Base-by-base conservation (phyloP, 2,888 invertebrate species). In the Hoplodrina blanda region DNA sequence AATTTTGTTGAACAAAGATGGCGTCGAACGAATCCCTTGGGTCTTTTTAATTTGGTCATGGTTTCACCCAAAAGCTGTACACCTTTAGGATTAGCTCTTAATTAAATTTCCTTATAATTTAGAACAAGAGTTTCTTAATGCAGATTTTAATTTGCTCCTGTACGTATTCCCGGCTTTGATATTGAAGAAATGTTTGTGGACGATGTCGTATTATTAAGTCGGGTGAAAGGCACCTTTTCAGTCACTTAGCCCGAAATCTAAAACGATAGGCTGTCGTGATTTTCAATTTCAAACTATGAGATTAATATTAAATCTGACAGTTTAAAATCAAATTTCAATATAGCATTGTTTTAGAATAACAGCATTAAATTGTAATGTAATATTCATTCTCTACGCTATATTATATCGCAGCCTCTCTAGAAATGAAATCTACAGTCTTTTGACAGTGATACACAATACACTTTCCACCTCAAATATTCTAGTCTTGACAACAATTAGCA, bases 61-160 rank as follows among this genome's bases (percentile, higher is more conserved):
- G 55, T 68, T 69, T 79, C 70, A 53, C 77, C 65, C 79, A 78
- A 84, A 83, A 81, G 70, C 67, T 70, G 75, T 73, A 81, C 77
- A 86, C 86, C 80, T 87, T 82, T 73, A 80, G 83, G 85, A 88
- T 89, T 86, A 86, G 78, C 80, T 86, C 82, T 82, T 88, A 89
- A 90, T 90, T 88, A 90, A 90, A 86, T 85, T 85, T 75, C 78
- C 74, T 83, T 84, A 81, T 88, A 87, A 89, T 87, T 86, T 86
- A 79, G 81, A 63, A 76, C 77, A 76, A 78, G 71, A 83, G 76
- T 77, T 86, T 74, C 77, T 63, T 73, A 79, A 82, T 72, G 69
- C 64, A 79, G 66, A 71, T 78, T 82, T 80, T 78, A 79, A 78
- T 81, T 80, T 72, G 19, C n/a, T 19, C 44, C 44, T 41, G 52